Percentiles rank a stretch among this genome's conserved stretches.
These are phyloP conservation scores for Adelphocoris suturalis DNA, from an alignment of 2,888 invertebrate genomes.

Conservation along the genomic window DNA sequence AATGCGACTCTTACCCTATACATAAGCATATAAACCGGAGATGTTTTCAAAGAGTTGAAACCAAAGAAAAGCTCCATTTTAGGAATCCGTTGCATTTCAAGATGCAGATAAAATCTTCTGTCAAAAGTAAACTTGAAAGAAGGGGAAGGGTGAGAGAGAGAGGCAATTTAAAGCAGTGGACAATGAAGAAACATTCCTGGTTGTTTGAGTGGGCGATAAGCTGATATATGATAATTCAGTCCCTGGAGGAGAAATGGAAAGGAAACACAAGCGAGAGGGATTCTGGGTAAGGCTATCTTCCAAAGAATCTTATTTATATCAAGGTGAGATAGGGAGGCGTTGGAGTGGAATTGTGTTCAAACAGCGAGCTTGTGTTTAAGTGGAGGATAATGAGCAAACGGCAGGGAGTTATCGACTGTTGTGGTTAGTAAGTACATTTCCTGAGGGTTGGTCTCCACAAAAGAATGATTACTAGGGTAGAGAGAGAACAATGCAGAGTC, in stretches of 20 bases:
- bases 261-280: conserved; percentile 46
- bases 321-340: conserved; percentile 70
- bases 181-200: conserved; percentile 63
- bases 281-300: conserved; percentile 65
- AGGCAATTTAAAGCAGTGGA: conserved; percentile 56
- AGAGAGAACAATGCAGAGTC: conserved; percentile 71
- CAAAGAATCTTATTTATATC: conserved; percentile 68
- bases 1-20: neutral
- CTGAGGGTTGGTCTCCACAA: conserved; percentile 71
- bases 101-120: conserved; percentile 44
- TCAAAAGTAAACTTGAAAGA: conserved; percentile 50
- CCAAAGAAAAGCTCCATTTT: conserved; percentile 8
- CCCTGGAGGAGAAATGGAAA: conserved; percentile 35
- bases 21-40: neutral
- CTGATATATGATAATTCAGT: conserved; percentile 57
- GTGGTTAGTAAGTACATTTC: conserved; percentile 73
- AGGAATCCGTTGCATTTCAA: neutral
- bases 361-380: conserved; percentile 71
- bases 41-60: conserved; percentile 21
- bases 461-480: conserved; percentile 73
- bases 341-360: conserved; percentile 72
- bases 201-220: conserved; percentile 66
- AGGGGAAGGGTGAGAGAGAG: neutral
- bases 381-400: conserved; percentile 72
- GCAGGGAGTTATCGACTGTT: conserved; percentile 73